Evolutionary conservation across 1,140 invertebrate genomes (phyloP), one percentile per base, ranked within the genome.

Genomic region (Colletes latitarsis): DNA sequence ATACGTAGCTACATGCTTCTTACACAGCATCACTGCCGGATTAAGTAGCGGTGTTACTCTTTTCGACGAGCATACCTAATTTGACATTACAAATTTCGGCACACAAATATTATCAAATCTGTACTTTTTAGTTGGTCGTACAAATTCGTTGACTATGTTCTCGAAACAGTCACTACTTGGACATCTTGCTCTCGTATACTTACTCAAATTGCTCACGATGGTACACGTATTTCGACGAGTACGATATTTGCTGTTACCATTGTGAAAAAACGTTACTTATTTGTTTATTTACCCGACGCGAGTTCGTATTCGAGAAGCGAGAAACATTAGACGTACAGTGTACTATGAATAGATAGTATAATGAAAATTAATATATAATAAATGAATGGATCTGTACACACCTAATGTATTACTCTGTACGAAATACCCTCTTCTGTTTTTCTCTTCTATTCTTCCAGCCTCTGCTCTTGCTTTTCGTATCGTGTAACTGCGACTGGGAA

Each of bases 281-380:
- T 43, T 68, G 67, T 80, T 72, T 85, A 63, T 72, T 88, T 67
- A 71, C 17, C 82, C 58, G 60, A 88, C 82, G 79, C 77, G 79
- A 72, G 78, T 87, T 82, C 85, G 86, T 90, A 91, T 91, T 88
- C 87, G 88, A 90, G 85, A 85, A 87, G 85, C 84, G 85, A 88
- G 76, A 69, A 85, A 87, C 77, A 72, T 81, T 88, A 87, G 76
- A 88, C 75, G 85, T 74, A 71, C 73, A 64, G 55, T 83, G 88
- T 87, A 86, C 86, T 88, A 89, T 85, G 87, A 86, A 87, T 89
- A 90, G 87, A 91, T 91, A 91, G 88, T 88, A 87, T 92, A 91
- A 91, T 90, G 85, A 91, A 90, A 90, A 88, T 90, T 89, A 90
- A 89, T 88, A 91, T 90, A 90, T 90, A 90, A 90, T 91, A 91